Conservation (phyloP, 2,888 invertebrate species). For the Heliconius sara region DNA sequence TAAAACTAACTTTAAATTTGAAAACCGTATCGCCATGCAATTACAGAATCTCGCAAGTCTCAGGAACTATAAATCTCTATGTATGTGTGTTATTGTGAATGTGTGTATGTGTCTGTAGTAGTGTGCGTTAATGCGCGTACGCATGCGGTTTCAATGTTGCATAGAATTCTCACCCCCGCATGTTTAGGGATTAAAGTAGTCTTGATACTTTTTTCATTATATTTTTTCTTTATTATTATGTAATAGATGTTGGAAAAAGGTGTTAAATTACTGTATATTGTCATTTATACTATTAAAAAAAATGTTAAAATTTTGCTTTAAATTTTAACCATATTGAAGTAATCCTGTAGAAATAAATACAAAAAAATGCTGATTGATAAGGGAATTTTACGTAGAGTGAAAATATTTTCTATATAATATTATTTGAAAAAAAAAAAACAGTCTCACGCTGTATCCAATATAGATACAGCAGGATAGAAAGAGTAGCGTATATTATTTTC, state of each 20-base stretch:
- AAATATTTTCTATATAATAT: no score
- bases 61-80: conserved; percentile 31
- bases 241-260: no score
- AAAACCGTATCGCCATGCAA: conserved; percentile 28
- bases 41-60: conserved; percentile 38
- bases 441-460: neutral
- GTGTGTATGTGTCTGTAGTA: conserved; percentile 35
- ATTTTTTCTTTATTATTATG: no score
- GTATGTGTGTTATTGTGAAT: conserved; percentile 43
- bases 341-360: no score
- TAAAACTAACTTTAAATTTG: neutral
- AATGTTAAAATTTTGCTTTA: no score
- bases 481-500: neutral
- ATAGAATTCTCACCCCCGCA: conserved; percentile 62
- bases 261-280: no score
- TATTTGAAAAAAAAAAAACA: neutral
- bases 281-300: no score
- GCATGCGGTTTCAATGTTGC: conserved; percentile 57
- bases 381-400: no score
- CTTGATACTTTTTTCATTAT: conserved; percentile 52
- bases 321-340: no score
- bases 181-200: conserved; percentile 31
- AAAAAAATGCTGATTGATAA: no score
- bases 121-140: conserved; percentile 52
- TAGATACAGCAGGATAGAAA: no score